Evolutionary conservation across 92 coral and sea anemone genomes (phyloP), one percentile per base, ranked within the genome.

Genomic region (Meandrina meandrites): DNA sequence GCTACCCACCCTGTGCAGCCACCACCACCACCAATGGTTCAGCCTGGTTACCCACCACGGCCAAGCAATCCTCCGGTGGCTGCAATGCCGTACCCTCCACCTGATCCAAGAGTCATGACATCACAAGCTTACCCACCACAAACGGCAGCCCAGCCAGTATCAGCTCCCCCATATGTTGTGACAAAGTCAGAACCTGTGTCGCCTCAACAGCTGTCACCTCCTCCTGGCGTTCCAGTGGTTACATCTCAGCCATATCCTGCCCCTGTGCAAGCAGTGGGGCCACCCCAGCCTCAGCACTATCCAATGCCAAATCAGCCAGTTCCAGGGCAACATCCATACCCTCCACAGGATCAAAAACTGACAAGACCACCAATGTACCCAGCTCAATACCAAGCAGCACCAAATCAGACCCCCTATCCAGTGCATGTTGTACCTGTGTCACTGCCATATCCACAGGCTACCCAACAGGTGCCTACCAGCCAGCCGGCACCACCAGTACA

Each of bases 241-340:
- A 32, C 82, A 19, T 37, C 88, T 21, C 88, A 84, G 88, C 64
- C 83, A 42, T 85, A 85, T 85, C 88, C 77, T 42, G 66, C 27
- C 8, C 64, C 88, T 32, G 81, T 64, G 13, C 88, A 62, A 78
- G 57, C 82, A 48, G 83, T 35, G 32, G 66, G 67, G 21, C 88
- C 88, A 9, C 88, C 82, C 2, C 82, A 50, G 36, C 89, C 92
- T 13, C 92, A 92, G 90, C 76, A 82, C 64, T 92, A 81, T 74
- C 92, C 79, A 71, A 85, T 90, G 57, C 87, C 27, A 37, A 91
- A 81, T 47, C 90, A 92, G 71, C 86, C 84, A 0, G 87, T 89
- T 76, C 91, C 88, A 32, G 90, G 81, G 73, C 93, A 92, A 50
- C 77, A 90, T 37, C 84, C 91, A 0, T 92, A 92, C 86, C 90